Conservation (phyloP, 2,888 invertebrate species). For the Arenicola marina region DNA sequence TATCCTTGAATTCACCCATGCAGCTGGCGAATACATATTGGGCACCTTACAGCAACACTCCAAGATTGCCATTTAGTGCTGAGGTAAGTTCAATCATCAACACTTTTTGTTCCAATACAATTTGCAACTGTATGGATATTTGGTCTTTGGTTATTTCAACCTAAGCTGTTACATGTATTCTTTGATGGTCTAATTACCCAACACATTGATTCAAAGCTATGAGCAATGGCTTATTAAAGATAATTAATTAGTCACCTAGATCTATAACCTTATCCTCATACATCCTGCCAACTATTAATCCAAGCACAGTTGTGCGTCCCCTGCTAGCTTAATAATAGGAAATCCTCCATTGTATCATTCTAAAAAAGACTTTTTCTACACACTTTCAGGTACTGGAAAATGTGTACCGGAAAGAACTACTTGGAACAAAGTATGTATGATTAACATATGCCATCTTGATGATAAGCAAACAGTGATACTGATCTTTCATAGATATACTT, state of each 20-base stretch:
- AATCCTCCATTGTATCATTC: background rate
- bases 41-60: conserved; percentile 78
- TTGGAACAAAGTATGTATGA: conserved; percentile 73
- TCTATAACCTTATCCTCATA: no score
- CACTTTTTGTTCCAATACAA: background rate
- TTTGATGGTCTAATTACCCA: no score
- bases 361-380: background rate
- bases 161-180: no score
- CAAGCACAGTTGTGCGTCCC: no score
- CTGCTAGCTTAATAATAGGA: no score
- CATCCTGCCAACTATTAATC: no score
- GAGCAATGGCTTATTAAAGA: no score
- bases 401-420: conserved; percentile 85
- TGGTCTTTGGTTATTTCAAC: no score
- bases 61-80: conserved; percentile 42
- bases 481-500: background rate
- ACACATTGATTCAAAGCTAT: no score
- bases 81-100: conserved; percentile 39
- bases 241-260: no score
- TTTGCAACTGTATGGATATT: background rate
- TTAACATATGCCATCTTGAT: background rate
- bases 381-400: conserved; percentile 74
- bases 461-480: background rate
- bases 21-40: conserved; percentile 91
- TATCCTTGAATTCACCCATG: conserved; percentile 36